Evolutionary conservation across 2,797 vertebrate genomes (phyloP).

Genomic region (Sternarchorhynchus goeldii): DNA sequence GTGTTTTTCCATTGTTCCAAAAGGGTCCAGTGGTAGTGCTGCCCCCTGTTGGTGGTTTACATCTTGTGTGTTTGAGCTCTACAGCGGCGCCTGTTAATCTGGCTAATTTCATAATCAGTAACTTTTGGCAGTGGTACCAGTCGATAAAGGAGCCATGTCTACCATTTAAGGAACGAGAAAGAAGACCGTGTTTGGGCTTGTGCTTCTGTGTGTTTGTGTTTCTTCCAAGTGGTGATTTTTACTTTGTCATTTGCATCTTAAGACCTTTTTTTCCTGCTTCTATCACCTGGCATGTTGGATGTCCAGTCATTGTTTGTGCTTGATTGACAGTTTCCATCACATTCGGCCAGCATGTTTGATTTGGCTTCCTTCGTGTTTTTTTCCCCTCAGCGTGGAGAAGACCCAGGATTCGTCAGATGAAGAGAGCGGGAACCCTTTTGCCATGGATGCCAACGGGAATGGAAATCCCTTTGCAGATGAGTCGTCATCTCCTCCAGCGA

Average conservation of each 20-base stretch:
- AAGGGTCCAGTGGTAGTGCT: not conserved
- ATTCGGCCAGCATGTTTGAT: not conserved
- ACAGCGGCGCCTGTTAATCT: not conserved
- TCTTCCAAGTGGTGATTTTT: conserved; percentile 2
- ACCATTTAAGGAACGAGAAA: conserved; percentile 1
- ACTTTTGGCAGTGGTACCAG: not conserved
- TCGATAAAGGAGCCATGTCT: conserved; percentile 10
- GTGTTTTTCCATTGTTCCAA: not conserved
- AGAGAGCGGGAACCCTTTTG: conserved; percentile 87
- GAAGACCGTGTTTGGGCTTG: conserved; percentile 11
- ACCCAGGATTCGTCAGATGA: conserved; percentile 92
- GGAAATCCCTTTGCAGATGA: conserved; percentile 96
- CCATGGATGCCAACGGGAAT: conserved; percentile 83
- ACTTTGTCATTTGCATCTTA: conserved; percentile 34
- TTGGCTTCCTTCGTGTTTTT: conserved; percentile 40
- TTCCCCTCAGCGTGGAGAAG: conserved; percentile 86
- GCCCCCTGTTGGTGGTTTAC: conserved; percentile 39
- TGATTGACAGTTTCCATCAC: conserved; percentile 14
- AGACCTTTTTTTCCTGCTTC: conserved; percentile 49
- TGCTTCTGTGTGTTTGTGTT: not conserved
- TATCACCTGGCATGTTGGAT: conserved; percentile 54
- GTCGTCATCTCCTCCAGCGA: conserved; percentile 64
- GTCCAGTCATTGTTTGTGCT: conserved; percentile 29
- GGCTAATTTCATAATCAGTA: not conserved
- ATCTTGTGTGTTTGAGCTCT: conserved; percentile 18